Conservation (phyloP, 2,113 vertebrate genomes). For the Xyrauchen texanus region DNA sequence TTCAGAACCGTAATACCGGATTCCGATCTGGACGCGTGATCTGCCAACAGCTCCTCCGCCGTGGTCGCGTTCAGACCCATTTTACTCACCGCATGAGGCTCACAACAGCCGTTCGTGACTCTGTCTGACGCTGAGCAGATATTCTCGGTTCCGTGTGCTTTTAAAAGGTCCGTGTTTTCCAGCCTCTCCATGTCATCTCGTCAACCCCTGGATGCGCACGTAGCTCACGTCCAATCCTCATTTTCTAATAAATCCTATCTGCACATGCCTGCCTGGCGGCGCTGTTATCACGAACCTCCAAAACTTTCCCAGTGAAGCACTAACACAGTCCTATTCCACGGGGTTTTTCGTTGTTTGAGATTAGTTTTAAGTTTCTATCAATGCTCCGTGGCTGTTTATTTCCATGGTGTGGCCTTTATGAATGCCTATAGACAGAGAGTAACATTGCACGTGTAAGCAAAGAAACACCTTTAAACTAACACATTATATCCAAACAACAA, state of each 20-base stretch:
- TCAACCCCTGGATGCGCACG: constrained; percentile 71
- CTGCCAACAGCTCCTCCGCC: constrained; percentile 21
- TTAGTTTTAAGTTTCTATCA: background rate
- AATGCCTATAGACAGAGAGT: background rate
- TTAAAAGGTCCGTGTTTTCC: constrained; percentile 69
- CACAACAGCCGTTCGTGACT: constrained; percentile 38
- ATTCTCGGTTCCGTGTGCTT: constrained; percentile 50
- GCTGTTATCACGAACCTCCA: constrained; percentile 51
- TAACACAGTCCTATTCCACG: too few species aligned
- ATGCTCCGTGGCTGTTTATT: constrained; percentile 4
- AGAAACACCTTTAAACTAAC: background rate
- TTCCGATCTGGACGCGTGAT: constrained; percentile 65
- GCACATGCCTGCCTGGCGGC: constrained; percentile 51
- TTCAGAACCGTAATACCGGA: constrained; percentile 47
- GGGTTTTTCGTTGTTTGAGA: background rate
- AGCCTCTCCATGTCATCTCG: constrained; percentile 78
- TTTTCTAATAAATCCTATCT: constrained; percentile 64
- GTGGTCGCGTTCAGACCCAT: constrained; percentile 73
- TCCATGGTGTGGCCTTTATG: background rate
- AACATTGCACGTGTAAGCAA: background rate
- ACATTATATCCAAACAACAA: background rate
- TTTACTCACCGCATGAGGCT: constrained; percentile 47
- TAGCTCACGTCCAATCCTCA: constrained; percentile 77
- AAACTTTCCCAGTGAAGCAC: constrained; percentile 59
- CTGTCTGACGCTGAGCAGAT: constrained; percentile 52